These are phyloP conservation scores for Seira ritae DNA, from an alignment of 2,888 invertebrate species.

Conservation along the genomic window DNA sequence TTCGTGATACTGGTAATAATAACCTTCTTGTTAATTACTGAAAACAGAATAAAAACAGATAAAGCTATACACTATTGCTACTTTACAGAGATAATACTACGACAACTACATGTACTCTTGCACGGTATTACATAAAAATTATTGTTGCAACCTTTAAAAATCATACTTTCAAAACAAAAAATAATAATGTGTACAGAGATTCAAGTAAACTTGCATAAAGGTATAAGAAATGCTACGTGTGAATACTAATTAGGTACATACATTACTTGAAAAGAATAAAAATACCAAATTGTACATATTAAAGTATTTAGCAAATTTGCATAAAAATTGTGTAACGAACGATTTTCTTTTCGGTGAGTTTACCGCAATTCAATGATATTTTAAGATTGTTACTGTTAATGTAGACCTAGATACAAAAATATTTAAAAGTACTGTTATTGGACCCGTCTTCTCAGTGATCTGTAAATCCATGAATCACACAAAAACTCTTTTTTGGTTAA, in stretches of 20 bases:
- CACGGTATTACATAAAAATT: conserved; percentile 54
- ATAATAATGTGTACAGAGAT: not conserved
- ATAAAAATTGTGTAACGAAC: too few relatives aligned
- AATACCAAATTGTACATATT: not conserved
- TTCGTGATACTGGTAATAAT: conserved; percentile 61
- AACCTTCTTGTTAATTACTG: conserved; percentile 43
- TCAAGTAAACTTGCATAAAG: not conserved
- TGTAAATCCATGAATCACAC: conserved; percentile 15
- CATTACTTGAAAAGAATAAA: not conserved
- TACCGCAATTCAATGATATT: too few relatives aligned
- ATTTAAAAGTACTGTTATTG: conserved; percentile 24
- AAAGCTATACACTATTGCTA: conserved; percentile 49
- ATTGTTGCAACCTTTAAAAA: not conserved
- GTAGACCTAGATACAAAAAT: not conserved
- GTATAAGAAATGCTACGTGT: not conserved
- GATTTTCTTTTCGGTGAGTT: not conserved
- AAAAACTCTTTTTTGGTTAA: not conserved
- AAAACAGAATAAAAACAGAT: conserved; percentile 33
- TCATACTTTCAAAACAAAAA: not conserved
- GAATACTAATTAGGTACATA: not conserved
- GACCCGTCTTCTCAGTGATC: conserved; percentile 53
- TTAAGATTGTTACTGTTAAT: conserved; percentile 1
- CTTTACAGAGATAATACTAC: conserved; percentile 20
- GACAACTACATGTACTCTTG: conserved; percentile 45
- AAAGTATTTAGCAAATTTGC: not conserved